These are phyloP conservation scores for Coregonus suidteri DNA, from an alignment of 2,797 vertebrate genomes.

Conservation along the genomic window DNA sequence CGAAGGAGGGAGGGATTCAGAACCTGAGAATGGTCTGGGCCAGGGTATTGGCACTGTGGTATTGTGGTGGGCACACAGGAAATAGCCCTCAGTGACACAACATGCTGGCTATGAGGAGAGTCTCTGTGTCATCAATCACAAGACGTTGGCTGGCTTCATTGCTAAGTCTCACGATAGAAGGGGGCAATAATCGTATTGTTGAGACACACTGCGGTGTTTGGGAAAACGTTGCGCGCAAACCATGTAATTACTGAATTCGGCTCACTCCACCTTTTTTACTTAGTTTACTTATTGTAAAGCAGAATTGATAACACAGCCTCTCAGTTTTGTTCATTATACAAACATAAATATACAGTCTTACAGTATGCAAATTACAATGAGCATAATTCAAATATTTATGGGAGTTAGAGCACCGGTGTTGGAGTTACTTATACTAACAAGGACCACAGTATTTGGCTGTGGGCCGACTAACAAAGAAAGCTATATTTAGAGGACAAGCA, in stretches of 20 bases:
- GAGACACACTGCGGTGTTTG: not conserved
- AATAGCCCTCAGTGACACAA: conserved; percentile 46
- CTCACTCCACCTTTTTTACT: not conserved
- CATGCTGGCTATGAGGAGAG: conserved; percentile 11
- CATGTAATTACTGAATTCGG: not conserved
- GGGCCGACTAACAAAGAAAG: not conserved
- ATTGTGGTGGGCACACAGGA: conserved; percentile 53
- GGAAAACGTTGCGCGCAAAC: not conserved
- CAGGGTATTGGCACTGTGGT: conserved; percentile 35
- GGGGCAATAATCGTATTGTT: conserved; percentile 14
- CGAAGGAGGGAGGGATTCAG: conserved; percentile 68
- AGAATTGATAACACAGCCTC: no score
- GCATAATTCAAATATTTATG: no score
- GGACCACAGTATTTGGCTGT: not conserved
- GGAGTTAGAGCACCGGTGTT: no score
- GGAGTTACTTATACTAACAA: no score
- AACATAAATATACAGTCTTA: no score
- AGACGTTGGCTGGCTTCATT: conserved; percentile 17
- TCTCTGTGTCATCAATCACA: conserved; percentile 30
- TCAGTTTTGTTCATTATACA: no score
- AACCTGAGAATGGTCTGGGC: conserved; percentile 49
- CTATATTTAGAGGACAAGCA: not conserved
- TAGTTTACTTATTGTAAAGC: no score
- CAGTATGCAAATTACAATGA: no score
- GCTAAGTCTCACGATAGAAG: conserved; percentile 22